Evolutionary conservation across 2,797 vertebrate genomes (phyloP).

Genomic region (Poecilia wingei): DNA sequence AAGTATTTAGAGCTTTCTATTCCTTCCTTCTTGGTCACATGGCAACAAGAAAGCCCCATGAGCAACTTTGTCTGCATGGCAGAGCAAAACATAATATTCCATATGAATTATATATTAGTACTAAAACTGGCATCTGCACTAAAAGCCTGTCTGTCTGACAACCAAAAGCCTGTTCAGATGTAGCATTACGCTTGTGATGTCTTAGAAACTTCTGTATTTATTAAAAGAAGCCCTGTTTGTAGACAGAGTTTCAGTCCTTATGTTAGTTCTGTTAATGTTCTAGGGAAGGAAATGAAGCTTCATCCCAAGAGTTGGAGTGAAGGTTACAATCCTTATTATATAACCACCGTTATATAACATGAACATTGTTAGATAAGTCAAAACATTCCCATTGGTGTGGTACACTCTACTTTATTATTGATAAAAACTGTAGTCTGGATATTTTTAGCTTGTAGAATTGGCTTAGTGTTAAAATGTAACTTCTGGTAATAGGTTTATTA

Average conservation of each 20-base stretch:
- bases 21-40: constrained; percentile 62
- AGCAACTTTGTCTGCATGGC: constrained; percentile 76
- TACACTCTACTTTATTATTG: neutral
- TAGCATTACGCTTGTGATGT: neutral
- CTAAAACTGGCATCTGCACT: constrained; percentile 70
- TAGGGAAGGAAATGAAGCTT: neutral
- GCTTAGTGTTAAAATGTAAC: neutral
- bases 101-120: constrained; percentile 89
- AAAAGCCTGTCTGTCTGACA: constrained; percentile 79
- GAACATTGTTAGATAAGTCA: neutral
- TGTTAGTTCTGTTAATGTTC: neutral
- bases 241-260: neutral
- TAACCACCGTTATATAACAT: neutral
- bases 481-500: neutral
- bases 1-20: constrained; percentile 18
- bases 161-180: neutral
- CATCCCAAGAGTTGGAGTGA: neutral
- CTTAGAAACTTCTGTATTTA: neutral
- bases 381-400: neutral
- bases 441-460: neutral
- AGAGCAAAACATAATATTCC: constrained; percentile 70
- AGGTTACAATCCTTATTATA: neutral
- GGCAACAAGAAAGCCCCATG: constrained; percentile 78
- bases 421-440: neutral
- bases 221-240: neutral